A percentile compares a stretch with the other conserved stretches of the same genome.
phyloP scores from a whole-genome alignment of 2,888 invertebrate species.

The Loripinus fragilis region DNA sequence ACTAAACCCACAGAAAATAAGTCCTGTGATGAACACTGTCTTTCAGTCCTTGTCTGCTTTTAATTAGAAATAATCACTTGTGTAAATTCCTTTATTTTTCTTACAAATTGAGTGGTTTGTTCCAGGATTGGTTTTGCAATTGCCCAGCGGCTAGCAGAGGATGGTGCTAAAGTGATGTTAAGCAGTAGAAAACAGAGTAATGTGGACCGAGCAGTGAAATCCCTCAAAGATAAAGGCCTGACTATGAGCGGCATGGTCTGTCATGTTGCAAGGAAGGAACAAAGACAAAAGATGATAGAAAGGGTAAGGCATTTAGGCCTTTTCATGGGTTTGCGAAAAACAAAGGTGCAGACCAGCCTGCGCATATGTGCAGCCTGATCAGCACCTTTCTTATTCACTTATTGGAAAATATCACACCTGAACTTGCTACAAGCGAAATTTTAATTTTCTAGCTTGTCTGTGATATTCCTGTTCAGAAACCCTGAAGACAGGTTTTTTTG shows the following conservation, averaged over 20 bases:
- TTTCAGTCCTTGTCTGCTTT: no score
- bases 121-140: constrained; percentile 93
- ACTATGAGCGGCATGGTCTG: constrained; percentile 91
- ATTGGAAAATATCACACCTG: no score
- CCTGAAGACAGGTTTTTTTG: no score
- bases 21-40: no score
- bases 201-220: constrained; percentile 90
- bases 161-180: constrained; percentile 96
- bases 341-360: background rate
- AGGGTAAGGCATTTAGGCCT: constrained; percentile 84
- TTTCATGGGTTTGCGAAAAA: background rate
- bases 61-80: no score
- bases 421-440: no score
- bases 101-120: no score
- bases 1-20: no score
- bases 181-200: constrained; percentile 95
- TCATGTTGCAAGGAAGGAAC: constrained; percentile 92
- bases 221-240: constrained; percentile 88
- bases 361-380: background rate
- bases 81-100: no score
- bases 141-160: constrained; percentile 92
- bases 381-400: background rate
- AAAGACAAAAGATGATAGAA: constrained; percentile 90
- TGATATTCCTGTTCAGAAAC: no score
- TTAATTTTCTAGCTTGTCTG: no score